Evolutionary conservation across 2,797 vertebrate genomes (phyloP), one percentile per base, ranked within the genome.

Genomic region (Taeniopygia guttata): DNA sequence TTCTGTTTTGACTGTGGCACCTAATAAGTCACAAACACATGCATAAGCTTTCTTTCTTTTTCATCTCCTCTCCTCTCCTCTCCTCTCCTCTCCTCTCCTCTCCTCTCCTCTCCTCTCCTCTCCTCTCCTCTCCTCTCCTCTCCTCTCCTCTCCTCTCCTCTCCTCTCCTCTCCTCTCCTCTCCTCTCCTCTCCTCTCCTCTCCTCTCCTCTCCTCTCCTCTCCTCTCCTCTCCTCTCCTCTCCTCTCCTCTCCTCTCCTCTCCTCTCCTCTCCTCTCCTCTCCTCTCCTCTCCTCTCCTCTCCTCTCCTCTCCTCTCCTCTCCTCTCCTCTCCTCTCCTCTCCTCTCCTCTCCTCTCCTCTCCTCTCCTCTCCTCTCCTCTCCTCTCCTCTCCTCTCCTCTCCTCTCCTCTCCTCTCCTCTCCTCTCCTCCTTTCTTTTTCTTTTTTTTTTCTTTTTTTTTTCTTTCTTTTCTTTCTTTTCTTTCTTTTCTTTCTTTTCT

Each of bases 171-270:
- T 25, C 11, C 26, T 34, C 38, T 5, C 11, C 1, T 7, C 38
- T 18, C 3, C 5, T 17, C 30, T 30, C 26, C 29, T n/a, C 5
- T 25, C 11, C 26, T 34, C 38, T 5, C 11, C 1, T 7, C 38
- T 18, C 3, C 5, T 17, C 2, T 13, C 3, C 11, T 4, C 4
- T 13, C 3, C 21, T 5, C 15, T 16, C 7, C 20, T 4, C 1
- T 4, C 2, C 3, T 11, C 3, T 9, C 5, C 5, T 5, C 1
- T n/a, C n/a, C n/a, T n/a, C n/a, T n/a, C n/a, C n/a, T n/a, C n/a
- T n/a, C n/a, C n/a, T n/a, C n/a, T n/a, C n/a, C n/a, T n/a, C n/a
- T 5, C 16, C 7, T 13, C 5, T 8, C 5, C 2, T 9, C 4
- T 13, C 9, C 6, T 30, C 38, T 38, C 38, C 36, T 38, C 36